These are phyloP conservation scores for Mylabris sibirica DNA, from an alignment of 2,888 invertebrate species.

Conservation along the genomic window DNA sequence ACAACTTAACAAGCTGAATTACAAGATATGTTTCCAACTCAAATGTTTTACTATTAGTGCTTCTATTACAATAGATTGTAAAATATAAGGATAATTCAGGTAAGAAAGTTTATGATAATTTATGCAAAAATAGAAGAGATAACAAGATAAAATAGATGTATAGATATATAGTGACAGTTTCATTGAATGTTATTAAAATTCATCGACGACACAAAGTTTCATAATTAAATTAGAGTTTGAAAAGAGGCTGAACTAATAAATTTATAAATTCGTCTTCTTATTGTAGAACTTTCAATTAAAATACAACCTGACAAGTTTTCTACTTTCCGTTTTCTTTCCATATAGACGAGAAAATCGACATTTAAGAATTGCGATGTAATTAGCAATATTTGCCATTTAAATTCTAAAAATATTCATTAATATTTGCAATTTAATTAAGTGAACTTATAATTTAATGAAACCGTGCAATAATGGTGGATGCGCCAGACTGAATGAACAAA, in stretches of 20 bases:
- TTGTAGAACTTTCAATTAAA: slow-evolving; percentile 9
- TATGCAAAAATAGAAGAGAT: background rate
- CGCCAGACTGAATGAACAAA: too few relatives aligned
- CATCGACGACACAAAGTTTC: slow-evolving; percentile 7
- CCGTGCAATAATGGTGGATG: too few relatives aligned
- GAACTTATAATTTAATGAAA: too few relatives aligned
- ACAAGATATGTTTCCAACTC: background rate
- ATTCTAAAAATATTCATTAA: too few relatives aligned
- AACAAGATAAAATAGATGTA: background rate
- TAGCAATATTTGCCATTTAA: too few relatives aligned
- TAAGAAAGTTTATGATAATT: too few relatives aligned
- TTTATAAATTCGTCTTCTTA: background rate
- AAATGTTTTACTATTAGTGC: background rate
- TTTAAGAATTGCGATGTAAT: too few relatives aligned
- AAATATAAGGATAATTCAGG: too few relatives aligned
- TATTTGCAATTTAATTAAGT: too few relatives aligned
- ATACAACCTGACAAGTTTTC: background rate
- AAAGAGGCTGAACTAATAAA: slow-evolving; percentile 4
- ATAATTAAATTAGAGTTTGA: slow-evolving; percentile 1
- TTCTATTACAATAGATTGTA: too few relatives aligned
- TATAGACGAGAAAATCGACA: too few relatives aligned
- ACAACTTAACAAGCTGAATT: too few relatives aligned
- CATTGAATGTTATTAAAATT: slow-evolving; percentile 12
- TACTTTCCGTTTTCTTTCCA: background rate
- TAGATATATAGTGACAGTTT: background rate